Percentiles rank a stretch among this genome's conserved stretches.
Evolutionary conservation across 2,888 invertebrate species (phyloP).

Genomic region (Ceratothoa steindachneri): DNA sequence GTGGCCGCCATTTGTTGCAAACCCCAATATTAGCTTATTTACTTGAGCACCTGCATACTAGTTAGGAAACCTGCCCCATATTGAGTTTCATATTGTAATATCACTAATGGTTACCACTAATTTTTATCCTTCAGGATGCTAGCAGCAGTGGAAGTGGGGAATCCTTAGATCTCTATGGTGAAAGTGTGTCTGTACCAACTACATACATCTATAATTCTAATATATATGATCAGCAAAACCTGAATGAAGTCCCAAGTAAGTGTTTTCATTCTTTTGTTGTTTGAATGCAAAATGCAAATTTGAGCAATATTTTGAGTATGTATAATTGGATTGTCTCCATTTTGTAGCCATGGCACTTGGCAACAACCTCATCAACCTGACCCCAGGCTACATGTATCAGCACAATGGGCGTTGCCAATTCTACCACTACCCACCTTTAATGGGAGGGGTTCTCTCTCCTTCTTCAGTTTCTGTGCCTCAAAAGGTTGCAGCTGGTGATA

Average conservation of each 20-base stretch:
- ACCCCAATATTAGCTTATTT: too few species aligned
- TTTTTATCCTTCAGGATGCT: too few species aligned
- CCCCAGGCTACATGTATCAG: constrained; percentile 30
- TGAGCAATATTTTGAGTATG: too few species aligned
- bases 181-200: constrained; percentile 38
- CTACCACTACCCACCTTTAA: constrained; percentile 31
- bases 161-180: constrained; percentile 33
- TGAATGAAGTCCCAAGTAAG: background rate
- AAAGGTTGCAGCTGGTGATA: constrained; percentile 1
- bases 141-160: constrained; percentile 45
- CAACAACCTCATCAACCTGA: constrained; percentile 23
- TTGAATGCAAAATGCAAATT: too few species aligned
- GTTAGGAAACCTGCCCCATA: too few species aligned
- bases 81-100: too few species aligned
- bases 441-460: constrained; percentile 22
- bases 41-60: too few species aligned
- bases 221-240: background rate
- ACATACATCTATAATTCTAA: constrained; percentile 47
- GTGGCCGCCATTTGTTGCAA: too few species aligned
- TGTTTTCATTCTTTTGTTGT: too few species aligned
- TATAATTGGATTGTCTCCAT: too few species aligned
- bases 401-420: constrained; percentile 32
- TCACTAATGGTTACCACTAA: too few species aligned
- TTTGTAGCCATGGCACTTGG: constrained; percentile 22
- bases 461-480: constrained; percentile 13